These are phyloP conservation scores for Acleris cristana DNA, from an alignment of 2,888 invertebrate species.

Conservation along the genomic window DNA sequence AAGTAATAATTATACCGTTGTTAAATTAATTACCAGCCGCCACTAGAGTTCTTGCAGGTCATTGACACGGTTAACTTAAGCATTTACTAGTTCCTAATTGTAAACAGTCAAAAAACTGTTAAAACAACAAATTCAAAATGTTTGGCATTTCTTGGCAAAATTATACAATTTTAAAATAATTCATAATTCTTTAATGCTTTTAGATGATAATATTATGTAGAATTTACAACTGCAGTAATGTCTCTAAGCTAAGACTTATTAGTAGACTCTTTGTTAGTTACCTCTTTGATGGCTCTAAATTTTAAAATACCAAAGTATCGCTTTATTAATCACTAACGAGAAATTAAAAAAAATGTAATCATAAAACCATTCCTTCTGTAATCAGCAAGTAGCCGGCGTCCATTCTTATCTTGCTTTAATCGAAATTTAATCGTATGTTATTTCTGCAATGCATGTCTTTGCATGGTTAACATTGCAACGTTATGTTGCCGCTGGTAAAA, in stretches of 20 bases:
- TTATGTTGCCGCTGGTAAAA: background rate
- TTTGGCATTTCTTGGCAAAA: too few relatives aligned
- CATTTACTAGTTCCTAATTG: background rate
- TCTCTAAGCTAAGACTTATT: too few relatives aligned
- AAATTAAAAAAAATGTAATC: too few relatives aligned
- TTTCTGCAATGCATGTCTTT: constrained; percentile 11
- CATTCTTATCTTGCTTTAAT: constrained; percentile 11
- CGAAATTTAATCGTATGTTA: constrained; percentile 11
- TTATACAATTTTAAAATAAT: too few relatives aligned
- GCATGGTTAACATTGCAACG: constrained; percentile 4
- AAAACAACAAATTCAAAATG: background rate
- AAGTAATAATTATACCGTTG: constrained; percentile 24
- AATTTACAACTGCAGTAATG: too few relatives aligned
- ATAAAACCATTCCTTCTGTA: background rate
- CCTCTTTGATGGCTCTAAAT: too few relatives aligned
- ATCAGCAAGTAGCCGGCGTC: constrained; percentile 8
- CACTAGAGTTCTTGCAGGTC: constrained; percentile 51
- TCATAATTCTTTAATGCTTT: too few relatives aligned
- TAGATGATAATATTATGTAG: too few relatives aligned
- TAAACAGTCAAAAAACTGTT: background rate
- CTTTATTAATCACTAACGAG: too few relatives aligned
- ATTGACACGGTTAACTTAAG: constrained; percentile 49
- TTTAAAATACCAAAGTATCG: too few relatives aligned
- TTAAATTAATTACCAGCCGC: constrained; percentile 21
- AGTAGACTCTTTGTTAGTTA: too few relatives aligned